A percentile compares a stretch with the other conserved stretches of the same genome.
Evolutionary conservation across 2,888 invertebrate genomes (phyloP).

Genomic region (Polymixis lichenea): DNA sequence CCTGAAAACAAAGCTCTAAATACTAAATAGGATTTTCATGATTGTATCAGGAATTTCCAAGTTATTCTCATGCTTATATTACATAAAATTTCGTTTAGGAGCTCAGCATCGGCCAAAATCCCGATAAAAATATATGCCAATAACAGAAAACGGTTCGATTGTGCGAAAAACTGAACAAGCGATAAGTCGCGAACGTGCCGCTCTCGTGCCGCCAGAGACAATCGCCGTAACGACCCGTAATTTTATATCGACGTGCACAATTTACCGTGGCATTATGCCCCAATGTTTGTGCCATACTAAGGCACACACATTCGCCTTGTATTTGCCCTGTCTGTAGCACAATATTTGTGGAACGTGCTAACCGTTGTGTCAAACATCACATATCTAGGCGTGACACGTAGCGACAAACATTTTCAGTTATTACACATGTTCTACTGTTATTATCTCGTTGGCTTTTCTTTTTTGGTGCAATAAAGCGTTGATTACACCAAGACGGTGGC

Average conservation of each 20-base stretch:
- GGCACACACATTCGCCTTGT: constrained; percentile 80
- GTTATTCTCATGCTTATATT: constrained; percentile 25
- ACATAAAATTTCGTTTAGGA: constrained; percentile 55
- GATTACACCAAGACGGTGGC: constrained; percentile 83
- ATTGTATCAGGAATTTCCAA: constrained; percentile 36
- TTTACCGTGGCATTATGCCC: constrained; percentile 80
- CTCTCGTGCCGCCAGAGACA: constrained; percentile 78
- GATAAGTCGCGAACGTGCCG: constrained; percentile 83
- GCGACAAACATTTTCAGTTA: constrained; percentile 83
- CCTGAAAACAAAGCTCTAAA: constrained; percentile 32
- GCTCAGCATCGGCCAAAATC: constrained; percentile 55
- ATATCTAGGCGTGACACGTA: constrained; percentile 88
- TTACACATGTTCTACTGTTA: constrained; percentile 84
- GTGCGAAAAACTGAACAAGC: constrained; percentile 74
- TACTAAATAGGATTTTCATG: constrained; percentile 39
- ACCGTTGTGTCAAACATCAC: constrained; percentile 85
- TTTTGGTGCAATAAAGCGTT: constrained; percentile 87
- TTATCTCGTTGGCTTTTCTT: constrained; percentile 85
- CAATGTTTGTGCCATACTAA: constrained; percentile 83
- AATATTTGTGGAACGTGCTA: constrained; percentile 90
- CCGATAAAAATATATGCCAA: constrained; percentile 69
- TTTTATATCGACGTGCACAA: constrained; percentile 83
- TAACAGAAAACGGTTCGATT: constrained; percentile 71
- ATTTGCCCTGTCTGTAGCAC: constrained; percentile 87
- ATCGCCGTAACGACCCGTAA: constrained; percentile 83